Evolutionary conservation across 2,888 invertebrate species (phyloP).

Genomic region (Tineola bisselliella): DNA sequence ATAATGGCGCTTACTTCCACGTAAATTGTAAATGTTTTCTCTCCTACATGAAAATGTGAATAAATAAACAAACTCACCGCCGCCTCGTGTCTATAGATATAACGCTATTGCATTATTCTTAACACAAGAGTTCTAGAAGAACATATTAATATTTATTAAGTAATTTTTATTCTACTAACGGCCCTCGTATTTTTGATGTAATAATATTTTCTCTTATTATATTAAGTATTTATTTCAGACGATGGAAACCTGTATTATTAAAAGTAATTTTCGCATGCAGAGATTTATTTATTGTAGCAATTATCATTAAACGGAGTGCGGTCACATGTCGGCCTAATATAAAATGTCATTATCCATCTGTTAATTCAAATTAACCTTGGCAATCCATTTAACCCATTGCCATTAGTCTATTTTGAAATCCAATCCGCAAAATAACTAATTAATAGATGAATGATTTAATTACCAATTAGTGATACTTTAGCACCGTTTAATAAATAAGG

Average conservation of each 20-base stretch:
- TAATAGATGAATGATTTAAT: neutral
- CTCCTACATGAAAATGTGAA: neutral
- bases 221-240: no score
- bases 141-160: neutral
- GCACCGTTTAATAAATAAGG: neutral
- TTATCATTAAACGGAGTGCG: no score
- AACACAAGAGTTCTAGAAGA: neutral
- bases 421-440: neutral
- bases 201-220: no score
- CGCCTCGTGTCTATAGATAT: neutral
- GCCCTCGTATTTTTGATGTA: no score
- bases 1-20: neutral
- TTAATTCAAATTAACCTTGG: no score
- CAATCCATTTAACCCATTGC: no score
- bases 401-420: neutral
- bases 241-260: no score
- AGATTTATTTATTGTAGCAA: no score
- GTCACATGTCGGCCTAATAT: no score
- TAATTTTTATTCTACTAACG: neutral
- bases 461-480: neutral
- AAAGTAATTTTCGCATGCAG: no score
- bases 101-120: neutral
- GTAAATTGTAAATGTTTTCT: constrained; percentile 7
- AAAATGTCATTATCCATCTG: no score
- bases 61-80: neutral